phyloP scores from a whole-genome alignment of 2,888 invertebrate genomes.

The Ophioninae sp. region DNA sequence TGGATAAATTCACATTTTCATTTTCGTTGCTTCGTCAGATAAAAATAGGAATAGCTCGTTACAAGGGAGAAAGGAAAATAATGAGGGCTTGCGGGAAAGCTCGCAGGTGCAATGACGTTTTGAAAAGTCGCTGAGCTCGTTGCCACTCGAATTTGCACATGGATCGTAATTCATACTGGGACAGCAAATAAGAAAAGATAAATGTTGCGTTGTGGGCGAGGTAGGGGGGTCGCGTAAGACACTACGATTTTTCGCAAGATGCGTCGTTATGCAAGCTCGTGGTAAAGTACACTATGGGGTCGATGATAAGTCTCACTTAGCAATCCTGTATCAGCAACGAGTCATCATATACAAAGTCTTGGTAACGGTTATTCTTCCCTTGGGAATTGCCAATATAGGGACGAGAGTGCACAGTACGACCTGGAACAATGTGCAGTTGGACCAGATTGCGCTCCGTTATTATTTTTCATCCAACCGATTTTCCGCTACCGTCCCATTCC shows the following conservation, averaged over 20 bases:
- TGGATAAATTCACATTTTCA: neutral
- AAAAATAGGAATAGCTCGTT: neutral
- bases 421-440: conserved; percentile 1
- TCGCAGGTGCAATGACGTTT: conserved; percentile 14
- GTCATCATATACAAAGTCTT: neutral
- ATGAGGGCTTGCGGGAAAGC: conserved; percentile 11
- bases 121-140: conserved; percentile 10
- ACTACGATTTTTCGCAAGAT: neutral
- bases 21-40: neutral
- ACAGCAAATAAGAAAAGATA: conserved; percentile 9
- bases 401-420: conserved; percentile 4
- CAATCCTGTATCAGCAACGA: neutral
- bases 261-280: conserved; percentile 3
- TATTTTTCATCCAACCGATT: conserved; percentile 3
- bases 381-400: conserved; percentile 27
- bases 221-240: neutral
- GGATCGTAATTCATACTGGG: neutral
- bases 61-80: conserved; percentile 4
- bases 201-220: neutral
- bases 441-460: neutral
- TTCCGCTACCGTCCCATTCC: neutral
- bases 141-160: conserved; percentile 23
- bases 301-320: neutral
- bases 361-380: conserved; percentile 23
- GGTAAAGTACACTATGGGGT: neutral